Conservation (phyloP, 2,888 invertebrate species). For the Noctua janthina region DNA sequence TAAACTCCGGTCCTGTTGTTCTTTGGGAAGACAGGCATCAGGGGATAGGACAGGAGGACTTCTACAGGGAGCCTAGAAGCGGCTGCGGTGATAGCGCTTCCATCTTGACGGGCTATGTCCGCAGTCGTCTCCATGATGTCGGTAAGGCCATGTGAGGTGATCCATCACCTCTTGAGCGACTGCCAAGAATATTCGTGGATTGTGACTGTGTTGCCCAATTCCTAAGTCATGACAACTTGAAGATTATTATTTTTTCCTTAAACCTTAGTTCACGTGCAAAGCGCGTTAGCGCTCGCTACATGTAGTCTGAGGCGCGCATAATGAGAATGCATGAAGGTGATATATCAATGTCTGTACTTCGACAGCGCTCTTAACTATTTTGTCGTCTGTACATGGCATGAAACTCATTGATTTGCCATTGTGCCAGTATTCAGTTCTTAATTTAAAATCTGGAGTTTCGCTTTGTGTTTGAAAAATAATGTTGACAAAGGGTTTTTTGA, state of each 20-base stretch:
- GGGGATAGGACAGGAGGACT: not conserved
- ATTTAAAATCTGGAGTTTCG: not conserved
- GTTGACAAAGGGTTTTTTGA: not conserved
- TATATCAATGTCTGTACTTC: slow-evolving; percentile 1
- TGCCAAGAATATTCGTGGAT: no score
- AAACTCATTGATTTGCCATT: not conserved
- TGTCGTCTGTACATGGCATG: not conserved
- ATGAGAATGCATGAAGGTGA: slow-evolving; percentile 10
- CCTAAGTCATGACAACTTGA: not conserved
- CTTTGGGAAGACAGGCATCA: not conserved
- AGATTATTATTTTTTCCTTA: not conserved
- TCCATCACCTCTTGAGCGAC: not conserved
- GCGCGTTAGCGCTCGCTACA: not conserved
- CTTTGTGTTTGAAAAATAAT: not conserved
- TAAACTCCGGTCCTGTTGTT: not conserved
- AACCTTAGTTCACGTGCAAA: not conserved
- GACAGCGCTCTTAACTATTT: not conserved
- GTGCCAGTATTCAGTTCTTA: not conserved
- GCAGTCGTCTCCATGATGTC: not conserved
- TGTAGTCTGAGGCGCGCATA: not conserved
- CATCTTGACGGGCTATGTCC: not conserved
- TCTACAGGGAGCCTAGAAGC: not conserved
- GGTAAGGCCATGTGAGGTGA: not conserved
- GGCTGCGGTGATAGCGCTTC: not conserved
- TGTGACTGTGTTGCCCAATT: not conserved